These are phyloP conservation scores for Grus americana DNA, from an alignment of 2,113 vertebrate species.

Conservation along the genomic window DNA sequence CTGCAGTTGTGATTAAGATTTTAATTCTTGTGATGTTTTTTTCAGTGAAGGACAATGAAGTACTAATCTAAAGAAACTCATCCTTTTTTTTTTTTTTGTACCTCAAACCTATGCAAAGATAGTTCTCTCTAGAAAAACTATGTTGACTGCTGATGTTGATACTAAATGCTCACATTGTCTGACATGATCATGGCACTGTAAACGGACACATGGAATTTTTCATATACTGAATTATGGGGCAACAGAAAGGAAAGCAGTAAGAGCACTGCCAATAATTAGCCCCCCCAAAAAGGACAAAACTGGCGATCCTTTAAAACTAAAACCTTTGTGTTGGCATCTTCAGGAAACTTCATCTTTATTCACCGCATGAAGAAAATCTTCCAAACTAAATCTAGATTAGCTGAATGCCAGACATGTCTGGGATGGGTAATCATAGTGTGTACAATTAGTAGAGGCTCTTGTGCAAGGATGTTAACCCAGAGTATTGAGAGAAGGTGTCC, in stretches of 20 bases:
- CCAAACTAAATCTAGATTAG: background rate
- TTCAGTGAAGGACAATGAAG: background rate
- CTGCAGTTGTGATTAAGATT: background rate
- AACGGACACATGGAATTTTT: background rate
- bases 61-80: background rate
- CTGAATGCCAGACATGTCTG: background rate
- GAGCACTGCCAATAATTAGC: background rate
- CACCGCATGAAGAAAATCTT: background rate
- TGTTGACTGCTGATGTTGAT: background rate
- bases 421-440: background rate
- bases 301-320: background rate
- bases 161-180: background rate
- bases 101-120: background rate
- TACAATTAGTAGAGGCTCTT: slow-evolving; percentile 16
- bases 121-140: background rate
- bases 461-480: background rate
- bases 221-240: background rate
- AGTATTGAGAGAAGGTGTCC: background rate
- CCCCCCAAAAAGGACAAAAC: background rate
- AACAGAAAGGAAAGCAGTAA: background rate
- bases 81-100: background rate
- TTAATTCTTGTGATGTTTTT: background rate
- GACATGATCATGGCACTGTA: background rate
- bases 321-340: background rate
- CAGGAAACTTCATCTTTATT: background rate